Base-by-base conservation (phyloP, 2,888 invertebrate species). In the Rhagonycha fulva region DNA sequence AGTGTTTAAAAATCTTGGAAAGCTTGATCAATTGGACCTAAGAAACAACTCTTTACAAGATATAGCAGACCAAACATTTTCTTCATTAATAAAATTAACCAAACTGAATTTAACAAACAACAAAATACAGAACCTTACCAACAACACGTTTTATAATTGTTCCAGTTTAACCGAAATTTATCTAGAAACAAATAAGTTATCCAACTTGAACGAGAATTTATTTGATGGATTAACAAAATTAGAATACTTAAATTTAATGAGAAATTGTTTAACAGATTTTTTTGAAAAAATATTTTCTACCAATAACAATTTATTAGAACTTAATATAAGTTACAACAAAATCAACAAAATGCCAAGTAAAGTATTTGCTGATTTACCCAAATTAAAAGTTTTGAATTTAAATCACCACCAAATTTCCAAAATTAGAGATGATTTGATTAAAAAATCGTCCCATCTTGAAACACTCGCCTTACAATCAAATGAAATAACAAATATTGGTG, bases 191-290 rank as follows among this genome's bases (percentile, higher is more conserved):
- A 76, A 76, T 62, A 32, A 73, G 10, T 12, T 76, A 7, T n/a
- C 30, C 4, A 66, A 24, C 11, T 19, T 74, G 9, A 67, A 67
- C 0, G 61, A 62, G 3, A 26, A 69, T 14, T 14, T 71, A 9
- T 77, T 77, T 28, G 61, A 47, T 28, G 77, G 72, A 3, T 66
- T 77, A 24, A 30, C 5, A 0, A 72, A 75, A 10, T 28, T 77
- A 4, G 26, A 72, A 24, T 7, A 11, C 1, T 5, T 77, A 5
- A 14, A 14, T 14, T 62, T 77, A 4, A 24, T 26, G 12, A 63
- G 12, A 23, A 77, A 77, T 67, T 11, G 28, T 7, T 24, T 77
- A 9, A 28, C 32, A 0, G 14, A 3, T n/a, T 70, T 77, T 23
- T 67, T 61, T 4, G 4, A 24, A 10, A 32, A 62, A 4, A 4